phyloP scores from a whole-genome alignment of 2,113 vertebrate species.

The Trichechus manatus region DNA sequence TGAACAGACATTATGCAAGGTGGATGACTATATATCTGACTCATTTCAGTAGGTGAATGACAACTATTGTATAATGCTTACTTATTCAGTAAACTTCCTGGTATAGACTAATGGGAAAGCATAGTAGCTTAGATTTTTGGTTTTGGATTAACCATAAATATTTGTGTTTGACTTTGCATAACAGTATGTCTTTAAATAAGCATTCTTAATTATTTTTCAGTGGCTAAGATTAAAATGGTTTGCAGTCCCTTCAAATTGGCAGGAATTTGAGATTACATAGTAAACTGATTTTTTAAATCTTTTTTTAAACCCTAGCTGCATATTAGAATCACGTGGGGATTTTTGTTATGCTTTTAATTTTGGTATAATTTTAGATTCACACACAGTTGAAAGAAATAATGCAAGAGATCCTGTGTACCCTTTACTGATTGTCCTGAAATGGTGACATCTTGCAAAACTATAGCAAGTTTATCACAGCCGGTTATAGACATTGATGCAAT shows the following conservation, averaged over 20 bases:
- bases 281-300: background rate
- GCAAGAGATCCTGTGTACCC: background rate
- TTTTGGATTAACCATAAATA: background rate
- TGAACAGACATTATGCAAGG: too few species aligned
- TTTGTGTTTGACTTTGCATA: constrained; percentile 42
- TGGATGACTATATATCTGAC: background rate
- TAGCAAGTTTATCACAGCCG: background rate
- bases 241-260: background rate
- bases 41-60: constrained; percentile 20
- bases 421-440: background rate
- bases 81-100: background rate
- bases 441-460: background rate
- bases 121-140: constrained; percentile 37
- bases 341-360: background rate
- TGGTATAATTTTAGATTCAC: background rate
- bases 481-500: background rate
- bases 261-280: constrained; percentile 40
- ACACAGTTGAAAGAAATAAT: background rate
- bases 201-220: constrained; percentile 17
- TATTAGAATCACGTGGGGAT: background rate
- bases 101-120: background rate
- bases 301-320: background rate
- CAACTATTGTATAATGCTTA: background rate
- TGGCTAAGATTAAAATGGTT: constrained; percentile 21
- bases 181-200: background rate